Base-by-base conservation (phyloP, 2,113 vertebrate species). In the Leiothrix lutea region DNA sequence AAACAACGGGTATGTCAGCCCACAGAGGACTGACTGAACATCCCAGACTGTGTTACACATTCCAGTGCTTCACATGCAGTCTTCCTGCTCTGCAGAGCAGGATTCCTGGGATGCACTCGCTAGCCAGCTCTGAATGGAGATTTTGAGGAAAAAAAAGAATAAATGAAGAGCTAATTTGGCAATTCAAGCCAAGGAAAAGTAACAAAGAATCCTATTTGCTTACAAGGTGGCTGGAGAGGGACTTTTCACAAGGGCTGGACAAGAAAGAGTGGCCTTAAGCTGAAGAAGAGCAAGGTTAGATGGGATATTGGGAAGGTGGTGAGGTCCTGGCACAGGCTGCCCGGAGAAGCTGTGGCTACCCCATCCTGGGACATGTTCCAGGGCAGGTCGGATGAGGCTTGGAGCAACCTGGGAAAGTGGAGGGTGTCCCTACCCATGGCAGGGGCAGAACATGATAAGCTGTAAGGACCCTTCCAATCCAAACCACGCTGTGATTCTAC, bases 221-320 rank as follows among this genome's bases (percentile, higher is more conserved):
- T 26, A 33, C 25, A 31, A 31, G 25, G 61, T 0, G 0, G 29
- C n/a, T 40, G 29, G n/a, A 53, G 38, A 54, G 25, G 21, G 21
- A 42, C 14, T 61, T 66, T 21, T 26, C 35, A 48, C n/a, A 35
- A 11, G 26, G 47, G 40, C 38, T 40, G 47, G 40, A 42, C 29
- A 35, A 48, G 47, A 40, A 38, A 40, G 21, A 51, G 33, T 14
- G 29, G 29, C 19, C 33, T 51, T 38, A 20, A 45, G 16, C 23
- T 74, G 78, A 47, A 31, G n/a, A 19, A 69, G 3, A n/a, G 47
- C 6, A 54, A 20, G 25, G 11, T 26, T 47, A 29, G 25, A 15
- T 82, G 24, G 11, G 21, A 69, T 69, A 31, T 1, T 26, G 45
- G 47, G 40, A 69, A 25, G 24, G 10, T 38, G n/a, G 24, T 4